These are phyloP conservation scores for Mobula hypostoma DNA, from an alignment of 2,113 vertebrate species.

Conservation along the genomic window DNA sequence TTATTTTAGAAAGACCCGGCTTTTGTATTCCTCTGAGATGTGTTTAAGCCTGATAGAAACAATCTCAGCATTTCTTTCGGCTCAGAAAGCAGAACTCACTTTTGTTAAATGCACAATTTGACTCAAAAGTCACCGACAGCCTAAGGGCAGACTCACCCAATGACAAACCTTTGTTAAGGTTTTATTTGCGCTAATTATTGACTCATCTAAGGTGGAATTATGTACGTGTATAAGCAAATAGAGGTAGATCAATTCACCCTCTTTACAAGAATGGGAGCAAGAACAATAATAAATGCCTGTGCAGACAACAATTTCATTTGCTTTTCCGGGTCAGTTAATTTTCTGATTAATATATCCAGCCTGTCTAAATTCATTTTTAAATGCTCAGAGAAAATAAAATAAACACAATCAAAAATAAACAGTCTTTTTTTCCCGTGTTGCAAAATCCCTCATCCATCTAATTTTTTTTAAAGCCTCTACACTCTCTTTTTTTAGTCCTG, in stretches of 20 bases:
- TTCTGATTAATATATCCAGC: constrained; percentile 45
- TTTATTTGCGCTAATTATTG: constrained; percentile 57
- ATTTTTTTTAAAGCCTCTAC: background rate
- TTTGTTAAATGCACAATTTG: constrained; percentile 49
- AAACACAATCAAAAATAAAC: constrained; percentile 23
- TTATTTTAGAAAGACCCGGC: constrained; percentile 40
- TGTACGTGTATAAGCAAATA: constrained; percentile 61
- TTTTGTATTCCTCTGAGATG: constrained; percentile 42
- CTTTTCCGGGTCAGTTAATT: constrained; percentile 52
- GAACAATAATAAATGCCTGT: constrained; percentile 47
- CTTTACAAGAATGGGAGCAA: constrained; percentile 43
- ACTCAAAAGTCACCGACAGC: constrained; percentile 47
- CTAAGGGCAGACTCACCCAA: constrained; percentile 49
- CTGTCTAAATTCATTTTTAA: constrained; percentile 44
- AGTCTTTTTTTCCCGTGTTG: background rate
- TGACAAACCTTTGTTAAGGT: constrained; percentile 53
- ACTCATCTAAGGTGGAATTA: constrained; percentile 64
- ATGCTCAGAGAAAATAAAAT: constrained; percentile 38
- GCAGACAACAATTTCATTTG: constrained; percentile 49
- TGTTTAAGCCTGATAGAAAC: constrained; percentile 49
- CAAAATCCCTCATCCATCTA: background rate
- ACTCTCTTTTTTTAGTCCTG: background rate
- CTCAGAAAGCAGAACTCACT: constrained; percentile 38
- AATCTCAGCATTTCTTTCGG: constrained; percentile 44
- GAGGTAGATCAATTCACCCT: constrained; percentile 48